Evolutionary conservation across 2,888 invertebrate species (phyloP).

Genomic region (Cinara cedri): DNA sequence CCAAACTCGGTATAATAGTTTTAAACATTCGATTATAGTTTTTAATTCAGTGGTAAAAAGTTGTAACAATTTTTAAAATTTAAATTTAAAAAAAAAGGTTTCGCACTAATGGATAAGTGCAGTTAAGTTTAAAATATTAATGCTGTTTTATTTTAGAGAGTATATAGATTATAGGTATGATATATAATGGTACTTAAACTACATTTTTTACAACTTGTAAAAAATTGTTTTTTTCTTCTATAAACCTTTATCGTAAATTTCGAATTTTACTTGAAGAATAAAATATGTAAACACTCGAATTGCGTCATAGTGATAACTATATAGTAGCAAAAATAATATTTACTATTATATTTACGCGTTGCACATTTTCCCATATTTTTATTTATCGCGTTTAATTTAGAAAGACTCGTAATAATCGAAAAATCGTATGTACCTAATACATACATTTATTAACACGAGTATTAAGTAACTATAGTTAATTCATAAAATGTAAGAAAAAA

Average conservation of each 20-base stretch:
- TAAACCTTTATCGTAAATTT: background rate
- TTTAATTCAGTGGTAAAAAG: background rate
- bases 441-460: too few species aligned
- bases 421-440: too few species aligned
- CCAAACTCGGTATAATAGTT: background rate
- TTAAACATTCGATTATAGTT: background rate
- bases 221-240: background rate
- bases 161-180: background rate
- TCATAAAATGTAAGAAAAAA: too few species aligned
- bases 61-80: background rate
- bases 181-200: background rate
- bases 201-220: background rate
- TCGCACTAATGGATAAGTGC: background rate
- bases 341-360: too few species aligned
- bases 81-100: background rate
- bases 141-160: slow-evolving; percentile 4
- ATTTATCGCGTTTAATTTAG: too few species aligned
- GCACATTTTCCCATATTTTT: too few species aligned
- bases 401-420: too few species aligned
- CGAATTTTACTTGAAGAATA: too few species aligned
- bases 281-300: too few species aligned
- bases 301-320: too few species aligned
- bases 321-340: too few species aligned
- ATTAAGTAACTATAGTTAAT: too few species aligned
- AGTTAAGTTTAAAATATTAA: slow-evolving; percentile 14